Evolutionary conservation across 2,888 invertebrate species (phyloP).

Genomic region (Megamerina dolium): DNA sequence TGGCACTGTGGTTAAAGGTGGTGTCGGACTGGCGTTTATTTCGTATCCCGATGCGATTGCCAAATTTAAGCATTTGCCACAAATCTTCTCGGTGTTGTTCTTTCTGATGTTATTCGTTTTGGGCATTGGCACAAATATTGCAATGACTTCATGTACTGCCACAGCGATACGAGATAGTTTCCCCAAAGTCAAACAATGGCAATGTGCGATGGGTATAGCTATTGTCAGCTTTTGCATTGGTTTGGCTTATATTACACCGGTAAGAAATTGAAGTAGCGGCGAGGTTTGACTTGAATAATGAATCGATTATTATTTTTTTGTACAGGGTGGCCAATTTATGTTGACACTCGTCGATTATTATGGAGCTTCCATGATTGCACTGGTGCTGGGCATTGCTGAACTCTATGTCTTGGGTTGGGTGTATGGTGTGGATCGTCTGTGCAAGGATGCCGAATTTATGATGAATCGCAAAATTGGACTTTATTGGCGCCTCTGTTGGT

Average conservation of each 20-base stretch:
- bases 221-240: constrained; percentile 54
- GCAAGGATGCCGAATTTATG: constrained; percentile 77
- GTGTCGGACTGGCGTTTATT: constrained; percentile 55
- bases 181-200: constrained; percentile 51
- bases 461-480: constrained; percentile 59
- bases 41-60: constrained; percentile 57
- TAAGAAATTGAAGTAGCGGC: constrained; percentile 42
- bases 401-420: constrained; percentile 66
- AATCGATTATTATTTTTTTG: not conserved
- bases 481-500: constrained; percentile 81
- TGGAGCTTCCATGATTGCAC: constrained; percentile 68
- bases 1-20: constrained; percentile 52
- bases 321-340: constrained; percentile 67
- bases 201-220: constrained; percentile 52
- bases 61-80: constrained; percentile 53
- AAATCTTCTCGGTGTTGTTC: constrained; percentile 55
- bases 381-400: constrained; percentile 61
- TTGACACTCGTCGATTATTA: constrained; percentile 67
- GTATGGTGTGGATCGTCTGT: constrained; percentile 63
- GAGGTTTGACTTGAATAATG: not conserved
- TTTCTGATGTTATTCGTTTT: constrained; percentile 55
- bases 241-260: constrained; percentile 61
- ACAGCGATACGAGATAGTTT: constrained; percentile 52
- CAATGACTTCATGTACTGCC: constrained; percentile 51
- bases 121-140: constrained; percentile 53